These are phyloP conservation scores for Sitta europaea DNA, from an alignment of 2,113 vertebrate species.

Conservation along the genomic window DNA sequence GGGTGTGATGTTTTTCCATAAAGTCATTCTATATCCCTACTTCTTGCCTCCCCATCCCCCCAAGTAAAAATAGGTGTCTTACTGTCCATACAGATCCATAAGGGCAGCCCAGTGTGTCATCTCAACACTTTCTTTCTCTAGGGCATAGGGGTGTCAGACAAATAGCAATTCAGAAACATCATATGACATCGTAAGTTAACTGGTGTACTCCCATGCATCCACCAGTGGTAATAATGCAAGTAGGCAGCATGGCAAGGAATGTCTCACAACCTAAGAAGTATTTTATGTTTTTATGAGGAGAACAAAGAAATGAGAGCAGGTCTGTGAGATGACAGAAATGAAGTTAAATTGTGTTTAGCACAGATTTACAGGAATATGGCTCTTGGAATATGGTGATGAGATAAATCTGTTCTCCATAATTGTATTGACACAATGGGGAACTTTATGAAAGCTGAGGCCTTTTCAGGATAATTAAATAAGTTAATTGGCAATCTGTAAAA, in stretches of 20 bases:
- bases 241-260: background rate
- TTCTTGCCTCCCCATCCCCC: background rate
- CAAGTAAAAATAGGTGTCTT: background rate
- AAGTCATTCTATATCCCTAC: background rate
- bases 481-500: constrained; percentile 58
- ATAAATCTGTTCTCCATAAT: constrained; percentile 39
- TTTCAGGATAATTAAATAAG: constrained; percentile 59
- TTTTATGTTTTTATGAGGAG: background rate
- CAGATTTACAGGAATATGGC: background rate
- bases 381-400: constrained; percentile 31
- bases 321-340: background rate
- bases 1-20: background rate
- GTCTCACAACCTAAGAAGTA: background rate
- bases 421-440: constrained; percentile 29
- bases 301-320: background rate
- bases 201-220: background rate
- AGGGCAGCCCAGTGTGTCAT: background rate
- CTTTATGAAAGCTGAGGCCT: constrained; percentile 41
- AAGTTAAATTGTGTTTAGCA: background rate
- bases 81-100: background rate
- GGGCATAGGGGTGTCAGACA: background rate
- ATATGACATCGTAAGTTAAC: background rate
- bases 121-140: background rate
- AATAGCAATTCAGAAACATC: background rate
- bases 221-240: background rate